phyloP scores from a whole-genome alignment of 2,888 invertebrate genomes.

The Hecatera dysodea region DNA sequence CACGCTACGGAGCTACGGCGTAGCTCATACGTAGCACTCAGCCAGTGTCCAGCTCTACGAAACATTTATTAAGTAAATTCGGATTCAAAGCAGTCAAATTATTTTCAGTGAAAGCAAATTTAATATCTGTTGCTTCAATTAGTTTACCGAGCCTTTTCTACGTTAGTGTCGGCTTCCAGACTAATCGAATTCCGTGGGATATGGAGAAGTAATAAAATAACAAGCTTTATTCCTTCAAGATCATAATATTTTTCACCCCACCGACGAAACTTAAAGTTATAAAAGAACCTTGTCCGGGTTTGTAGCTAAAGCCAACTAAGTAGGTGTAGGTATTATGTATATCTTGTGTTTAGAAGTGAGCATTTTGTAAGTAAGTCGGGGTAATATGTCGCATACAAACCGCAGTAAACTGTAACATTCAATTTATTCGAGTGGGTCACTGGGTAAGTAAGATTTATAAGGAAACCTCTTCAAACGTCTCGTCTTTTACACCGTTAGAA shows the following conservation, averaged over 20 bases:
- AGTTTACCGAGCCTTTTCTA: neutral
- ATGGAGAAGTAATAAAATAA: too few species aligned
- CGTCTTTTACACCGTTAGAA: neutral
- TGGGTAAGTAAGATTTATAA: slow-evolving; percentile 65
- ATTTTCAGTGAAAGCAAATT: too few species aligned
- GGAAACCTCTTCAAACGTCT: slow-evolving; percentile 25
- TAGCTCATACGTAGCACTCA: slow-evolving; percentile 28
- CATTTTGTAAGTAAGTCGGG: neutral
- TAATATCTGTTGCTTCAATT: too few species aligned
- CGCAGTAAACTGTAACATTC: slow-evolving; percentile 24
- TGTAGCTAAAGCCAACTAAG: neutral
- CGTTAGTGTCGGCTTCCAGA: neutral
- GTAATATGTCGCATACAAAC: slow-evolving; percentile 8
- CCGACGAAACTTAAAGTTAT: too few species aligned
- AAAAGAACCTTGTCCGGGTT: neutral
- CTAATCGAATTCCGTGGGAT: too few species aligned
- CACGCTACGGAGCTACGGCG: slow-evolving; percentile 32
- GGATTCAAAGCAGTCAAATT: too few species aligned
- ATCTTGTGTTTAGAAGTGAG: neutral
- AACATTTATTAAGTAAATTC: slow-evolving; percentile 2
- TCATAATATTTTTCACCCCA: too few species aligned
- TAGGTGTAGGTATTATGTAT: neutral
- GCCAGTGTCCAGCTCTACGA: neutral
- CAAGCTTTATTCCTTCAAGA: too few species aligned
- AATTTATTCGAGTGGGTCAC: slow-evolving; percentile 64